Conservation (phyloP, 2,797 vertebrate genomes). For the Typhlichthys eigenmanni region DNA sequence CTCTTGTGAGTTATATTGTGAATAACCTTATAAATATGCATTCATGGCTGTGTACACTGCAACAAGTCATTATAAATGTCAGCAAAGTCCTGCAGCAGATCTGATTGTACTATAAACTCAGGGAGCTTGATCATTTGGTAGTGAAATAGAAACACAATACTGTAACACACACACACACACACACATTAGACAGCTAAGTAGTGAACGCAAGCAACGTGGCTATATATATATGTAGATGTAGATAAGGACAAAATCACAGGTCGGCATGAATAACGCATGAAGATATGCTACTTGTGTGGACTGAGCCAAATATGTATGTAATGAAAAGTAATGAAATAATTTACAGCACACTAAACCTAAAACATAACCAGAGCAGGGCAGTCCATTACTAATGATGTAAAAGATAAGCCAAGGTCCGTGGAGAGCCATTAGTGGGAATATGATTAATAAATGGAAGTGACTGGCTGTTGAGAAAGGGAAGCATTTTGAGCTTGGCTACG, state of each 20-base stretch:
- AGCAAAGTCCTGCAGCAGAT: neutral
- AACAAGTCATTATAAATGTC: neutral
- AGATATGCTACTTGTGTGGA: neutral
- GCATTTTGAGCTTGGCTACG: neutral
- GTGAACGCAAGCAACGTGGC: neutral
- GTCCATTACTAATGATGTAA: constrained; percentile 18
- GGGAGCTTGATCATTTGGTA: neutral
- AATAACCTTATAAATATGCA: neutral
- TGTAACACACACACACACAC: neutral
- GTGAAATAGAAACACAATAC: neutral
- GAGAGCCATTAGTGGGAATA: constrained; percentile 48
- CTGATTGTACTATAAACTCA: neutral
- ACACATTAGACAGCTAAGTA: neutral
- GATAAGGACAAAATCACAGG: neutral
- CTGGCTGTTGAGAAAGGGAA: constrained; percentile 14
- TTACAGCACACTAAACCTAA: constrained; percentile 6
- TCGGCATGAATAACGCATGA: neutral
- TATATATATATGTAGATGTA: neutral
- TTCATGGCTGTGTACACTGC: neutral
- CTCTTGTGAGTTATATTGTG: neutral
- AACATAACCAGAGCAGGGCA: constrained; percentile 15
- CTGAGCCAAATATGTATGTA: neutral
- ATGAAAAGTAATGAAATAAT: constrained; percentile 8
- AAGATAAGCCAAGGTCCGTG: constrained; percentile 41
- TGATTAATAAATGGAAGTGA: constrained; percentile 49